Conservation (phyloP, 2,888 invertebrate species). For the Falcaria lacertinaria region DNA sequence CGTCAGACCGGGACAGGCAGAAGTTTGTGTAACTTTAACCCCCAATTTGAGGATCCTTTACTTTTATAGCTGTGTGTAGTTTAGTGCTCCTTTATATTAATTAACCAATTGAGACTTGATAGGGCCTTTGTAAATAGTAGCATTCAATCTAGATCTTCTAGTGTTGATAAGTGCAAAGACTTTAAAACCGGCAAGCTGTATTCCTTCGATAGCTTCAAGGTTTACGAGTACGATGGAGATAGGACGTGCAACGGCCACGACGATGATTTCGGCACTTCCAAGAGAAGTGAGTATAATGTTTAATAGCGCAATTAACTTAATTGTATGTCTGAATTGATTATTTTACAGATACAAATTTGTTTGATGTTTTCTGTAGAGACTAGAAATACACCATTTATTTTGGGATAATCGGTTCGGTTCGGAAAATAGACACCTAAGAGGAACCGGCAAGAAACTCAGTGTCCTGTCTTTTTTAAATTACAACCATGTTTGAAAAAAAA, state of each 20-base stretch:
- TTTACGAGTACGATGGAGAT: constrained; percentile 73
- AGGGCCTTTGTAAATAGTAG: constrained; percentile 7
- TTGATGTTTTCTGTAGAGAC: constrained; percentile 16
- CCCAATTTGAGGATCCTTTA: constrained; percentile 10
- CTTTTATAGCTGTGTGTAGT: constrained; percentile 22
- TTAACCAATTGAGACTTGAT: constrained; percentile 1
- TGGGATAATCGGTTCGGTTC: no score
- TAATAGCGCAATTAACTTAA: constrained; percentile 28
- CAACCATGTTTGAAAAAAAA: no score
- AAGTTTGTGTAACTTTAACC: constrained; percentile 18
- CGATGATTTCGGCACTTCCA: constrained; percentile 63
- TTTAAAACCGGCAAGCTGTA: constrained; percentile 72
- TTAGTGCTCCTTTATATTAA: constrained; percentile 6
- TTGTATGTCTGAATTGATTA: constrained; percentile 33
- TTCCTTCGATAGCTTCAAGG: constrained; percentile 77
- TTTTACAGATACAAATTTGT: constrained; percentile 15
- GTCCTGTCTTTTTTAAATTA: no score
- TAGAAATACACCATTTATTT: no score
- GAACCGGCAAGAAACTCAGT: no score
- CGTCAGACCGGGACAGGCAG: constrained; percentile 15
- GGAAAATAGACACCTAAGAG: no score
- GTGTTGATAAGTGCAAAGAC: constrained; percentile 26
- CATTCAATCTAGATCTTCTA: constrained; percentile 14
- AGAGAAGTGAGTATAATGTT: constrained; percentile 60
- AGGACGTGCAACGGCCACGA: constrained; percentile 63